phyloP scores from a whole-genome alignment of 2,113 vertebrate genomes.

The Semnopithecus entellus region DNA sequence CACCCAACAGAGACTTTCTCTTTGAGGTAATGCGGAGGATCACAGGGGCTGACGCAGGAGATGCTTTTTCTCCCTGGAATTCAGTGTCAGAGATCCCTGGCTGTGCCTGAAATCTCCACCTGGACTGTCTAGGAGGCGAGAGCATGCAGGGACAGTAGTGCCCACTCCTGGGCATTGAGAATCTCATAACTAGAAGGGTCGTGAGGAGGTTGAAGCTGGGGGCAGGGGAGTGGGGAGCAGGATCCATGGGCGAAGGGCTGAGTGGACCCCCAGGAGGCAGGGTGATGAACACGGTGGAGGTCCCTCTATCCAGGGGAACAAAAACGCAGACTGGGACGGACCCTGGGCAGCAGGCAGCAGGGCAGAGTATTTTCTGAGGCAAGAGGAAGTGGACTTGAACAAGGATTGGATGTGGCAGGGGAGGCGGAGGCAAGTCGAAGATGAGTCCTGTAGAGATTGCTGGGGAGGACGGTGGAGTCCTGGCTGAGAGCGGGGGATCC shows the following conservation, averaged over 20 bases:
- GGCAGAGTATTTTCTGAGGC: background rate
- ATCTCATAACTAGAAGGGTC: background rate
- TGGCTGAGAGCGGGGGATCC: background rate
- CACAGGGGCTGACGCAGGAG: background rate
- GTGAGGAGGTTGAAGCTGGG: background rate
- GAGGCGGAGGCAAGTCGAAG: background rate
- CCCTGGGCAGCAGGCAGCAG: background rate
- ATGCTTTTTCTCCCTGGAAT: no score
- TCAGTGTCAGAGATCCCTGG: background rate
- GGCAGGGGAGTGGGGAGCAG: background rate
- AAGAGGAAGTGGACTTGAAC: background rate
- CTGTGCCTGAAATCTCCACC: background rate
- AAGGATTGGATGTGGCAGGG: background rate
- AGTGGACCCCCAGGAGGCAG: background rate
- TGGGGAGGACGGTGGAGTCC: background rate
- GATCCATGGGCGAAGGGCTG: rapidly evolving
- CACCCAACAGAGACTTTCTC: background rate
- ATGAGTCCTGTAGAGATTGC: background rate
- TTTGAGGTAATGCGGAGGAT: background rate
- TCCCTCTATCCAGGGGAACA: background rate
- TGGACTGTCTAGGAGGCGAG: background rate
- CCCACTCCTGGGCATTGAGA: no score
- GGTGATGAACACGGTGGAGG: background rate
- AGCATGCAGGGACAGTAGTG: background rate
- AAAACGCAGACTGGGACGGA: background rate